Percentiles rank a stretch among this genome's conserved stretches.
These are phyloP conservation scores for Aspidiotus destructor DNA, from an alignment of 2,888 invertebrate genomes.

Conservation along the genomic window DNA sequence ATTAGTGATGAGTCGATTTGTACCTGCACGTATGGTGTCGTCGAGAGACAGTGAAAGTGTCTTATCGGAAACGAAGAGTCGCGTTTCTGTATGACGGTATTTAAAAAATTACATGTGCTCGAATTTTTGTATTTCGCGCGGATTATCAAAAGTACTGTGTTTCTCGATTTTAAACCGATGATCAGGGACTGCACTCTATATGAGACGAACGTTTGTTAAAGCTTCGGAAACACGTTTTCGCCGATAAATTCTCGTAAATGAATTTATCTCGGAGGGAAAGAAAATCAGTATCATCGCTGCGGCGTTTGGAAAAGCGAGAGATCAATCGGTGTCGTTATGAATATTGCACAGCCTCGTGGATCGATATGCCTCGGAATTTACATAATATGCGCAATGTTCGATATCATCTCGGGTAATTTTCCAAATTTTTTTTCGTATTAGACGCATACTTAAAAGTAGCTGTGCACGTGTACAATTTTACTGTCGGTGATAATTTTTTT, in stretches of 20 bases:
- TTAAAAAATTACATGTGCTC: background rate
- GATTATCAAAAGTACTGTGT: background rate
- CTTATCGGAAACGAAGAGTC: background rate
- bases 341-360: background rate
- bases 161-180: background rate
- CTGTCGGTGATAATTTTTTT: no score
- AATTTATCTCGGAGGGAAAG: background rate
- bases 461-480: no score
- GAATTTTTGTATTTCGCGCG: background rate
- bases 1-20: constrained; percentile 3
- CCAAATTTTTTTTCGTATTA: background rate
- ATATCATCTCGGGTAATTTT: background rate
- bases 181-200: no score
- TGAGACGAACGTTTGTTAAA: background rate
- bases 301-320: no score
- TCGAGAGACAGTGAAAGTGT: constrained; percentile 14
- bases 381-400: background rate
- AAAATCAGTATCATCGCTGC: no score
- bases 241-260: background rate
- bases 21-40: background rate
- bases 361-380: background rate
- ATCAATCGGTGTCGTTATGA: constrained; percentile 6
- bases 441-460: no score
- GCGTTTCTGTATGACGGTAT: background rate
- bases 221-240: background rate